phyloP scores from a whole-genome alignment of 2,113 vertebrate species.

The Nymphicus hollandicus region DNA sequence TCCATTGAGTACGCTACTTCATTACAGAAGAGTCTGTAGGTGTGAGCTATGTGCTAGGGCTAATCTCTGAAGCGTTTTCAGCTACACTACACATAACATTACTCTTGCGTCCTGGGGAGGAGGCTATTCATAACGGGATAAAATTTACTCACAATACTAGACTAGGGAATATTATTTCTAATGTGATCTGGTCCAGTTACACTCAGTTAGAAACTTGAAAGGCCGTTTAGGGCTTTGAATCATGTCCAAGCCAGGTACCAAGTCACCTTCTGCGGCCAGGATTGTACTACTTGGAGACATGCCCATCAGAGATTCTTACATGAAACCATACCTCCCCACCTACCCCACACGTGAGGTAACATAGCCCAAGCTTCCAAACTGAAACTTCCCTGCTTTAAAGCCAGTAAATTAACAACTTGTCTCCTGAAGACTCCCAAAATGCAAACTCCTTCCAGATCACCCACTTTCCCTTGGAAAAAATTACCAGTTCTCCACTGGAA shows the following conservation, averaged over 20 bases:
- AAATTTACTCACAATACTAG: slow-evolving; percentile 49
- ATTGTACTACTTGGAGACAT: not conserved
- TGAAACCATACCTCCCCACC: not conserved
- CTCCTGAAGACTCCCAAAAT: not conserved
- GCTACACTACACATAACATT: slow-evolving; percentile 6
- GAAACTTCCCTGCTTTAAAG: not conserved
- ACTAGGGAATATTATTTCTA: slow-evolving; percentile 38
- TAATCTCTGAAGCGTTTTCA: slow-evolving; percentile 53
- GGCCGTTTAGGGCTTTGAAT: slow-evolving; percentile 16
- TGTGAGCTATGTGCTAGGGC: slow-evolving; percentile 32
- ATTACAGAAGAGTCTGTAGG: slow-evolving; percentile 35
- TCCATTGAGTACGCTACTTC: slow-evolving; percentile 36
- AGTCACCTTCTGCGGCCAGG: not conserved
- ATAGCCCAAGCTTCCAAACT: not conserved
- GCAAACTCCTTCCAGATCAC: not conserved
- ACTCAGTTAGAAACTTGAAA: slow-evolving; percentile 48
- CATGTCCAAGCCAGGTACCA: not conserved
- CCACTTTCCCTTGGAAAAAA: not conserved
- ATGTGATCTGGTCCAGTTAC: not conserved
- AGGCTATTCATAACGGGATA: slow-evolving; percentile 36
- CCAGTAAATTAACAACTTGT: not conserved
- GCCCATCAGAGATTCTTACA: not conserved
- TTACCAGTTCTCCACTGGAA: not conserved
- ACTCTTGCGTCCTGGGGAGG: not conserved
- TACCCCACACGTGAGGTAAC: accelerated